These are phyloP conservation scores for Ammodytes marinus DNA, from an alignment of 2,113 vertebrate species.

Conservation along the genomic window DNA sequence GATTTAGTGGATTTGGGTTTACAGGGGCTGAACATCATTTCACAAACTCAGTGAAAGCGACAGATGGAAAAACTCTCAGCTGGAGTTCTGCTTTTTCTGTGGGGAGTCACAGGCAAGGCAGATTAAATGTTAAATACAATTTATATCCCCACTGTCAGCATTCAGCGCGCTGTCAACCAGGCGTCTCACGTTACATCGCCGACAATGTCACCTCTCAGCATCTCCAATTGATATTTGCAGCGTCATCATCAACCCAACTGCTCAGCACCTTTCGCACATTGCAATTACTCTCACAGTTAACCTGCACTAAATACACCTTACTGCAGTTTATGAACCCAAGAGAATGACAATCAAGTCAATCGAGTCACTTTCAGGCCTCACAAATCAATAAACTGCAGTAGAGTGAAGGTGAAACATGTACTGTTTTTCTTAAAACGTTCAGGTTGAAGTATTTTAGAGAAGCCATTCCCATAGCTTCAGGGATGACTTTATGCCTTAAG, in stretches of 20 bases:
- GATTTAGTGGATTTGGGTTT: no score
- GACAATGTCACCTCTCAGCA: conserved; percentile 75
- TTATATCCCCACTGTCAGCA: conserved; percentile 49
- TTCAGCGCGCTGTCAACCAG: conserved; percentile 53
- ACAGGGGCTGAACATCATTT: conserved; percentile 16
- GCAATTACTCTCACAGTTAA: conserved; percentile 70
- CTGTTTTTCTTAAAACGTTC: conserved; percentile 45
- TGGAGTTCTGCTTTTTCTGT: conserved; percentile 31
- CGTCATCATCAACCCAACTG: conserved; percentile 65
- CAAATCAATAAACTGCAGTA: conserved; percentile 68
- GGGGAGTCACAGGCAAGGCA: conserved; percentile 7
- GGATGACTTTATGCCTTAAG: conserved; percentile 29
- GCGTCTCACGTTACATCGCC: conserved; percentile 51
- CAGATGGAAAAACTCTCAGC: conserved; percentile 35
- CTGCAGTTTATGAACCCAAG: conserved; percentile 69
- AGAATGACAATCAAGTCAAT: conserved; percentile 67
- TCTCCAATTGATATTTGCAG: conserved; percentile 62
- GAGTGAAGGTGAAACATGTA: conserved; percentile 65
- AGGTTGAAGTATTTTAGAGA: conserved; percentile 31
- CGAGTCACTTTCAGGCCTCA: conserved; percentile 71
- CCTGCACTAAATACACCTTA: conserved; percentile 71
- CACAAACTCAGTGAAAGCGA: conserved; percentile 42
- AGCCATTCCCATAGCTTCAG: conserved; percentile 39
- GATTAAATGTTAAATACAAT: conserved; percentile 38
- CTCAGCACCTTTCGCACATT: conserved; percentile 59